A percentile compares a stretch with the other conserved stretches of the same genome.
Conservation (phyloP, 2,888 invertebrate species). For the Drosophila gaucha region DNA sequence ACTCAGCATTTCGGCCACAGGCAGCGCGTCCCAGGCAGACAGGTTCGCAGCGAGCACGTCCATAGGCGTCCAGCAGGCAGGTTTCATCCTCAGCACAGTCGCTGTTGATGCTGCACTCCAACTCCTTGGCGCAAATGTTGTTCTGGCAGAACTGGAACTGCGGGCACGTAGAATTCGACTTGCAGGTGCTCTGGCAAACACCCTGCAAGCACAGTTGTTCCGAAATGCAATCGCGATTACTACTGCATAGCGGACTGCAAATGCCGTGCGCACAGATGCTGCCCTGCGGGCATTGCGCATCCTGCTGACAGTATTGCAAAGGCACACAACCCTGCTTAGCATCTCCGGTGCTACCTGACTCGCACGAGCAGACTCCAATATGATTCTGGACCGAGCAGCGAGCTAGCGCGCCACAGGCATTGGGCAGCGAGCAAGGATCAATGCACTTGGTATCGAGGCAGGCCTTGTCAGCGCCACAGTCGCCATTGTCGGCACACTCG, state of each 20-base stretch:
- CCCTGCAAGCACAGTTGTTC: constrained; percentile 94
- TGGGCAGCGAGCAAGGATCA: constrained; percentile 92
- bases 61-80: constrained; percentile 89
- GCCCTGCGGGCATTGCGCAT: constrained; percentile 92
- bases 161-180: constrained; percentile 92
- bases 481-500: constrained; percentile 92
- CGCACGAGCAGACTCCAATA: constrained; percentile 92
- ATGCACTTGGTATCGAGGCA: constrained; percentile 92
- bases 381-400: constrained; percentile 91
- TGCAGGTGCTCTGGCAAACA: constrained; percentile 94
- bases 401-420: constrained; percentile 93
- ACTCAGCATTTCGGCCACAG: constrained; percentile 94
- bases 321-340: constrained; percentile 93
- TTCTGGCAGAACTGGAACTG: constrained; percentile 93
- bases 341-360: constrained; percentile 93
- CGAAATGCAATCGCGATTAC: constrained; percentile 92
- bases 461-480: constrained; percentile 89
- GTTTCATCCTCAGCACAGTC: constrained; percentile 91
- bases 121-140: constrained; percentile 93
- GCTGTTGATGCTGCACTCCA: constrained; percentile 89
- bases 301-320: constrained; percentile 92
- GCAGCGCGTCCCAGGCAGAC: constrained; percentile 89
- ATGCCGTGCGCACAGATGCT: constrained; percentile 93
- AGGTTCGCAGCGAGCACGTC: constrained; percentile 91
- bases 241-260: constrained; percentile 91